These are phyloP conservation scores for Zaprionus lineosus DNA, from an alignment of 2,888 invertebrate species.

Conservation along the genomic window DNA sequence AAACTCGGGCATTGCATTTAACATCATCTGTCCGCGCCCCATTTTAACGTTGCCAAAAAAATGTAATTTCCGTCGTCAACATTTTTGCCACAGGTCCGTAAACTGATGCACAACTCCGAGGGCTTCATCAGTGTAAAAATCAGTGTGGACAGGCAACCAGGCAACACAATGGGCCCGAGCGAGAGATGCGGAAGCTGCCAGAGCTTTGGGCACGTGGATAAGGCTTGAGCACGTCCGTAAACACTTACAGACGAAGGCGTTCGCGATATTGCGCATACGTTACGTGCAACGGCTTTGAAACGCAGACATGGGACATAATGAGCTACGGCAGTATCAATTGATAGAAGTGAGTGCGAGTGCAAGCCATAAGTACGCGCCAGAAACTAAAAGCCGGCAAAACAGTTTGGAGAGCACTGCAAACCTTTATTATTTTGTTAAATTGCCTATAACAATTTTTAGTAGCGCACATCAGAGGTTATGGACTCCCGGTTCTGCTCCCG, in stretches of 20 bases:
- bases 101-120: slow-evolving; percentile 68
- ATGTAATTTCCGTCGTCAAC: slow-evolving; percentile 73
- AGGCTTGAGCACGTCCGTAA: too few relatives aligned
- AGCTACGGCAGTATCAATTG: slow-evolving; percentile 1
- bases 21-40: slow-evolving; percentile 67
- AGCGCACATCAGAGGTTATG: slow-evolving; percentile 44
- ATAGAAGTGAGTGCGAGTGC: background rate
- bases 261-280: slow-evolving; percentile 39
- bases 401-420: slow-evolving; percentile 45
- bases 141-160: slow-evolving; percentile 39
- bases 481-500: too few relatives aligned
- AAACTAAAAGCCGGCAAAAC: slow-evolving; percentile 13
- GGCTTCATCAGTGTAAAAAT: slow-evolving; percentile 67
- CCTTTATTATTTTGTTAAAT: slow-evolving; percentile 76
- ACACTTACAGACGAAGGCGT: too few relatives aligned
- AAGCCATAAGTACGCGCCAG: background rate
- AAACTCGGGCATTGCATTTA: slow-evolving; percentile 51
- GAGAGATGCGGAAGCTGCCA: slow-evolving; percentile 46
- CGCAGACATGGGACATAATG: background rate
- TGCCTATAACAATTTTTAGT: slow-evolving; percentile 76
- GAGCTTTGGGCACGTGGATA: too few relatives aligned
- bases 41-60: slow-evolving; percentile 79
- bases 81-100: slow-evolving; percentile 56
- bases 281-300: slow-evolving; percentile 3
- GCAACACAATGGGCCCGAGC: slow-evolving; percentile 24